phyloP scores from a whole-genome alignment of 2,797 vertebrate species.

The Anabacerthia variegaticeps region DNA sequence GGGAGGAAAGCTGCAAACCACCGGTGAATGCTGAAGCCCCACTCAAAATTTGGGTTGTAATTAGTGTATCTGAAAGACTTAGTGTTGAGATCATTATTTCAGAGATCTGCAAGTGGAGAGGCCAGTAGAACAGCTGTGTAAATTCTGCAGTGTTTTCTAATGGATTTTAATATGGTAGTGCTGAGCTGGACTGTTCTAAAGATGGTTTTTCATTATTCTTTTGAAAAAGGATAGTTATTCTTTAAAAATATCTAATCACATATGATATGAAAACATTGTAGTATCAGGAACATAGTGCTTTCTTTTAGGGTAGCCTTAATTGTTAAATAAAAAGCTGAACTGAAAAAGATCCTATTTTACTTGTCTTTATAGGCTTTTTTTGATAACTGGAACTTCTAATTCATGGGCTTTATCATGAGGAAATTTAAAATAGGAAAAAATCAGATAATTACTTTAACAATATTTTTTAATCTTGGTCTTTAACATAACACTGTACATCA shows the following conservation, averaged over 20 bases:
- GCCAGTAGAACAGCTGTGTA: not conserved
- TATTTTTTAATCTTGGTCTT: not conserved
- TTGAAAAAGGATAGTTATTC: not conserved
- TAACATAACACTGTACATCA: not conserved
- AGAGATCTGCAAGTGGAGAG: not conserved
- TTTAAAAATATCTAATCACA: not conserved
- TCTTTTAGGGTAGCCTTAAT: not conserved
- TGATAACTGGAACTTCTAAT: not conserved
- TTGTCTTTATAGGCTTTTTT: not conserved
- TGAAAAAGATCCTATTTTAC: not conserved
- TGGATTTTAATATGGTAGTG: not conserved
- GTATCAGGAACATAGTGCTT: not conserved
- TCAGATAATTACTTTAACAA: not conserved
- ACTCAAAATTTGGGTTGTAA: not conserved
- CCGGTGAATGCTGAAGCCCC: not conserved
- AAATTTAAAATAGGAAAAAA: not conserved
- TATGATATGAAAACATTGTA: not conserved
- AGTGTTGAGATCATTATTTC: not conserved
- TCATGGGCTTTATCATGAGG: not conserved
- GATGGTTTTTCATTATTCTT: not conserved
- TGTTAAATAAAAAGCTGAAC: not conserved
- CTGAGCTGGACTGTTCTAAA: not conserved
- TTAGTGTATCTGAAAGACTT: not conserved
- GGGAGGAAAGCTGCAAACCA: not conserved
- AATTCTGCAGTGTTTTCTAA: not conserved